phyloP scores from a whole-genome alignment of 2,888 invertebrate species.

The Lasioglossum calceatum region DNA sequence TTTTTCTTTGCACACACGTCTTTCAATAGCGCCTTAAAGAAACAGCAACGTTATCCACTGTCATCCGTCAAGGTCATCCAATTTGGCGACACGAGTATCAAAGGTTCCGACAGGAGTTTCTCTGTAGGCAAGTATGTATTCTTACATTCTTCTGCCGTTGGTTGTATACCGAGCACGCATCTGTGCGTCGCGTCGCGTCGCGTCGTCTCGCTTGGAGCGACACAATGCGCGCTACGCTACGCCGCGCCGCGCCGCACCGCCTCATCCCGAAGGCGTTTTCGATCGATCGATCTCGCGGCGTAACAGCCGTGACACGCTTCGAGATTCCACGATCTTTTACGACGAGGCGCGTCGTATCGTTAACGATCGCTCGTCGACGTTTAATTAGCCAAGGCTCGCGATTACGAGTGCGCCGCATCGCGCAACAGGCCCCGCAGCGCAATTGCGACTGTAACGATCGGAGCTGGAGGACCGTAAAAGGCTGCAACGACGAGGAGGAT shows the following conservation, averaged over 20 bases:
- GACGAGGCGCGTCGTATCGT: conserved; percentile 73
- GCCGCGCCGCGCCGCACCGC: conserved; percentile 15
- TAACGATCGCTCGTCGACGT: conserved; percentile 74
- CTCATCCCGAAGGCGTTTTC: conserved; percentile 45
- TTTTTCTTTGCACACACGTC: neutral
- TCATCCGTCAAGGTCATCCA: neutral
- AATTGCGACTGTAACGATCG: conserved; percentile 70
- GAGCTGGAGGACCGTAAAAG: conserved; percentile 68
- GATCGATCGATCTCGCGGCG: conserved; percentile 67
- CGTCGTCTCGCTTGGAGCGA: neutral
- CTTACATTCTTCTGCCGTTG: neutral
- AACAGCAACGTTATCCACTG: neutral
- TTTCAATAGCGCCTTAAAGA: neutral
- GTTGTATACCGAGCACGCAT: neutral
- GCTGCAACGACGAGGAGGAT: conserved; percentile 55
- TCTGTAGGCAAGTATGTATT: neutral
- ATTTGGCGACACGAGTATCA: neutral
- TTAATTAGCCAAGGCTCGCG: conserved; percentile 71
- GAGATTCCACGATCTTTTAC: conserved; percentile 71
- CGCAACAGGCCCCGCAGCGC: conserved; percentile 67
- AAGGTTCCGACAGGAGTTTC: neutral
- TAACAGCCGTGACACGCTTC: conserved; percentile 72
- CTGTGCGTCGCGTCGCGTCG: neutral
- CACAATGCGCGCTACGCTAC: conserved; percentile 12
- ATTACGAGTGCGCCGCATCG: conserved; percentile 66